Percentiles rank a stretch among this genome's conserved stretches.
Conservation (phyloP, 2,113 vertebrate species). For the Scomber colias region DNA sequence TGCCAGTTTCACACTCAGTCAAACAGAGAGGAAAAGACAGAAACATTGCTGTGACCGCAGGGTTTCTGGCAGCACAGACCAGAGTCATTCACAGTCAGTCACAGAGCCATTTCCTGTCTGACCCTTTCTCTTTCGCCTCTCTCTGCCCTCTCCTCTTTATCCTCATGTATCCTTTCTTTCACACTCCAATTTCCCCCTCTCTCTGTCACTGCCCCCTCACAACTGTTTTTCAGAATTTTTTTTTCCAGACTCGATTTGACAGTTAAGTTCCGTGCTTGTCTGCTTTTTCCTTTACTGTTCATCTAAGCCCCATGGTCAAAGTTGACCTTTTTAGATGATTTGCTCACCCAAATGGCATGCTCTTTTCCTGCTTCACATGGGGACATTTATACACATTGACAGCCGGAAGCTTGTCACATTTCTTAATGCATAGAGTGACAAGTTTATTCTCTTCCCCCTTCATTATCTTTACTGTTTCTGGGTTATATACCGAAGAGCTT, state of each 20-base stretch:
- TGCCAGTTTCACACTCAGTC: conserved; percentile 24
- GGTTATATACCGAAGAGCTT: not conserved
- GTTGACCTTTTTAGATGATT: conserved; percentile 35
- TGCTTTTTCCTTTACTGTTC: conserved; percentile 28
- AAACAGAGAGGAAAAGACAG: conserved; percentile 32
- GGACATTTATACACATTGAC: conserved; percentile 1
- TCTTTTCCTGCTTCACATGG: conserved; percentile 3
- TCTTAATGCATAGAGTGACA: not conserved
- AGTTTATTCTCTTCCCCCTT: not conserved
- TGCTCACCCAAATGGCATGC: not conserved
- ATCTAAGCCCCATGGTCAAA: not conserved
- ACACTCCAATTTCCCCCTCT: conserved; percentile 4
- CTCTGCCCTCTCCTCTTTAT: conserved; percentile 30
- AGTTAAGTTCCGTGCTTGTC: conserved; percentile 19
- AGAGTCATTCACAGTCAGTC: conserved; percentile 12
- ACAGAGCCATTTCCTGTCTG: conserved; percentile 48
- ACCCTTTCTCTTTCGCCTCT: conserved; percentile 24
- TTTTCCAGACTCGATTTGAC: conserved; percentile 36
- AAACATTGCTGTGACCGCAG: conserved; percentile 35
- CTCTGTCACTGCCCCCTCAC: not conserved
- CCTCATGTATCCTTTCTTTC: conserved; percentile 13
- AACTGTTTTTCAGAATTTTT: conserved; percentile 8
- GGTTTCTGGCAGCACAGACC: conserved; percentile 50
- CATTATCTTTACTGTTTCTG: not conserved
- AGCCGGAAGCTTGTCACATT: not conserved